These are phyloP conservation scores for Chloropsis cyanopogon DNA, from an alignment of 2,113 vertebrate species.

Conservation along the genomic window DNA sequence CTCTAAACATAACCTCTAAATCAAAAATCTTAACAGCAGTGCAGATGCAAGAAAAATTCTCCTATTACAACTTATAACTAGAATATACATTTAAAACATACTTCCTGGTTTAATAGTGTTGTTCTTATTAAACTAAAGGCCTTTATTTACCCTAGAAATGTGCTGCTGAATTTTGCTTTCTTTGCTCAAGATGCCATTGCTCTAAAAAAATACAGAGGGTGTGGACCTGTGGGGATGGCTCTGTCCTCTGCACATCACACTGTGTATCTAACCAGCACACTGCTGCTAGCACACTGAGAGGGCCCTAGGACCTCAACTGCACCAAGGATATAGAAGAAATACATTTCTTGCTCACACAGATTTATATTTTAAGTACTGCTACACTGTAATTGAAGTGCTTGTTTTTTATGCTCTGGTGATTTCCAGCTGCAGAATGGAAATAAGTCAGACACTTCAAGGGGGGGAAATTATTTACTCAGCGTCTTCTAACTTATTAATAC, in stretches of 20 bases:
- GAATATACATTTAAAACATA: not conserved
- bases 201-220: not conserved
- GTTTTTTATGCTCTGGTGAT: not conserved
- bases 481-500: not conserved
- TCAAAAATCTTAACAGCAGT: not conserved
- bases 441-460: not conserved
- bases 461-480: conserved; percentile 30
- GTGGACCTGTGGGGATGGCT: too few species aligned
- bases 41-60: not conserved
- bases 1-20: not conserved
- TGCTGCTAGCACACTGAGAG: not conserved
- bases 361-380: not conserved
- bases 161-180: not conserved
- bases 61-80: not conserved
- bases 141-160: not conserved
- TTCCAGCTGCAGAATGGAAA: conserved; percentile 29
- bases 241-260: not conserved
- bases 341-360: not conserved
- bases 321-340: not conserved
- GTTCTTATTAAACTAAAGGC: not conserved
- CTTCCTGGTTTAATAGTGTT: not conserved
- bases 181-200: not conserved
- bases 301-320: not conserved
- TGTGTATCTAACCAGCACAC: not conserved
- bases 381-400: not conserved